Conservation (phyloP, 2,113 vertebrate species). For the Pangasianodon hypophthalmus region DNA sequence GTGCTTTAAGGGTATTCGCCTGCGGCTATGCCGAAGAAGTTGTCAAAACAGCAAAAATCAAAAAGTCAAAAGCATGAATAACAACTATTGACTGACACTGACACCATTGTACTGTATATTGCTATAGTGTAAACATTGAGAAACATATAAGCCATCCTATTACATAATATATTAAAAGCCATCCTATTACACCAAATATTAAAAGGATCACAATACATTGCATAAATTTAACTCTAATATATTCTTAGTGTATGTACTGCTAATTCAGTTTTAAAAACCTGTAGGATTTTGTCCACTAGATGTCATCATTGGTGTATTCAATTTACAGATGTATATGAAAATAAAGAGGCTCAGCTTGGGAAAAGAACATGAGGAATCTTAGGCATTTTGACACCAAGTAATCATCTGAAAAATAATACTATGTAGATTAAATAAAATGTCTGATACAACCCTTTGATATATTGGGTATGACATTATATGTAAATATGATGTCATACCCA, state of each 20-base stretch:
- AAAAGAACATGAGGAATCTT: background rate
- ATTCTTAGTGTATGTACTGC: background rate
- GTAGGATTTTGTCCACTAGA: constrained; percentile 30
- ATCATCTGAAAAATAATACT: background rate
- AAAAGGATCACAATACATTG: background rate
- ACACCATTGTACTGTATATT: background rate
- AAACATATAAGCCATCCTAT: background rate
- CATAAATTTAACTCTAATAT: background rate
- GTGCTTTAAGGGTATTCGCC: background rate
- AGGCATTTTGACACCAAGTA: background rate
- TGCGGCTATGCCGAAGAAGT: background rate
- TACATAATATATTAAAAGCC: background rate
- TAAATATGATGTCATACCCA: background rate
- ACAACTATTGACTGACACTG: background rate
- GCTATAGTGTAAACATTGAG: background rate
- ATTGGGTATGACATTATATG: background rate
- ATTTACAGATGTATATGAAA: background rate
- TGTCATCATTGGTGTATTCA: constrained; percentile 21
- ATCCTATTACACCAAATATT: background rate
- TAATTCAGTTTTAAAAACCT: background rate
- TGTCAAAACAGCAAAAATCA: background rate
- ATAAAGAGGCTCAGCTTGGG: background rate
- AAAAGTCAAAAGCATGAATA: background rate
- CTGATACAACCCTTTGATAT: background rate
- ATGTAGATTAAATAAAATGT: background rate